Conservation (phyloP, 2,888 invertebrate genomes). For the Pemphredon lugubris region DNA sequence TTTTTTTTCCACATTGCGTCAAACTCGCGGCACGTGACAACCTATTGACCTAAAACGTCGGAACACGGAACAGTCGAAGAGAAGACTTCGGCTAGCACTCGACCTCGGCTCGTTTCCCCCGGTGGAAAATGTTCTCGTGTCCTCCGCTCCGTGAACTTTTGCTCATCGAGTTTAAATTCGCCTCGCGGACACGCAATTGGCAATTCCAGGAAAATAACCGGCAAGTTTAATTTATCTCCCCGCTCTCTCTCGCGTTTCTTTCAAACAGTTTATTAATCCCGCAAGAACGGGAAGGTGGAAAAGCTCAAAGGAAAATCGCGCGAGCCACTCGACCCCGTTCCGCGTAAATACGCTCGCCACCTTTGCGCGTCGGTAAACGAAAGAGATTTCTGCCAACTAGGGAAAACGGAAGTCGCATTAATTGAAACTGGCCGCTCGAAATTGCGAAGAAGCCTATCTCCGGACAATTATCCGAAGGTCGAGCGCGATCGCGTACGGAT, state of each 20-base stretch:
- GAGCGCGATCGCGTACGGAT: no score
- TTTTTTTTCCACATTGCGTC: slow-evolving; percentile 3
- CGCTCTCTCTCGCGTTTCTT: slow-evolving; percentile 10
- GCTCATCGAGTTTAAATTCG: slow-evolving; percentile 16
- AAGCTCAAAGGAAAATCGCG: slow-evolving; percentile 26
- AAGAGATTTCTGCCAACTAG: slow-evolving; percentile 26
- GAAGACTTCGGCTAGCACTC: slow-evolving; percentile 30
- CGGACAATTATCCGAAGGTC: not conserved
- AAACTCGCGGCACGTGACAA: slow-evolving; percentile 12
- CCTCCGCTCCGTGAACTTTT: slow-evolving; percentile 14
- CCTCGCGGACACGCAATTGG: not conserved
- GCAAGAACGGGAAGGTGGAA: slow-evolving; percentile 21
- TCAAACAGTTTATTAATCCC: slow-evolving; percentile 36
- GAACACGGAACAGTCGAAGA: slow-evolving; percentile 36
- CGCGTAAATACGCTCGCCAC: slow-evolving; percentile 33
- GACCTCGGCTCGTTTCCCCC: slow-evolving; percentile 23
- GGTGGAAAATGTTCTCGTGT: slow-evolving; percentile 26
- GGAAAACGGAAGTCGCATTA: slow-evolving; percentile 1
- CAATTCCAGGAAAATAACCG: not conserved
- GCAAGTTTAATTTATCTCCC: not conserved
- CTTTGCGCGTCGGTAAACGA: slow-evolving; percentile 27
- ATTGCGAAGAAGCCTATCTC: not conserved
- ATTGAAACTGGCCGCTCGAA: not conserved
- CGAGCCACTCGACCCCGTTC: slow-evolving; percentile 48
- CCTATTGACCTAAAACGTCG: slow-evolving; percentile 40